These are phyloP conservation scores for Podilymbus podiceps DNA, from an alignment of 2,113 vertebrate genomes.

Conservation along the genomic window DNA sequence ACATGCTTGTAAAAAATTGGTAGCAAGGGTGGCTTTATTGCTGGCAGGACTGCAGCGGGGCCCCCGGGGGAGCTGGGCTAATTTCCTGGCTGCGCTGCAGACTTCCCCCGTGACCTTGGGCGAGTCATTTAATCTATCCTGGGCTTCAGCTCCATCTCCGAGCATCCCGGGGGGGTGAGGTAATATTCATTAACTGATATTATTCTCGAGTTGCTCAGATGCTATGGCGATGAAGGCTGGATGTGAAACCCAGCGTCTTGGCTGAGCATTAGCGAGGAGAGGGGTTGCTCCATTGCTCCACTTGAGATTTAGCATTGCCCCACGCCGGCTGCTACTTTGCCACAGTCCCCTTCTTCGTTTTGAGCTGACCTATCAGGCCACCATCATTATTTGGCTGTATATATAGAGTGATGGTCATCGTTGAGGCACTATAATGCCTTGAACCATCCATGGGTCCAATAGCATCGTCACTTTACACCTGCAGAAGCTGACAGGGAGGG, in stretches of 20 bases:
- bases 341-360: neutral
- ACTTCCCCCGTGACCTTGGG: conserved; percentile 61
- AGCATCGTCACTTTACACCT: neutral
- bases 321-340: neutral
- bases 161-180: conserved; percentile 37
- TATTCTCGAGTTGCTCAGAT: conserved; percentile 50
- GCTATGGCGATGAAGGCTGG: conserved; percentile 23
- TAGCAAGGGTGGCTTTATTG: conserved; percentile 53
- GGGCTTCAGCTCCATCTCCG: conserved; percentile 25
- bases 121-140: conserved; percentile 62
- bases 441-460: neutral
- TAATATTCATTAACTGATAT: conserved; percentile 63
- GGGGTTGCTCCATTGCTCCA: neutral
- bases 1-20: neutral
- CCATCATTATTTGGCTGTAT: fast-evolving
- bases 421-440: neutral
- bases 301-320: neutral
- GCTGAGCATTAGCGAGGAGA: neutral
- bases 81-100: conserved; percentile 44
- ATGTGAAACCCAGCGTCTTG: neutral
- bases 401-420: neutral
- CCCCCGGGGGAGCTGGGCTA: conserved; percentile 36
- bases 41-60: neutral
- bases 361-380: neutral
- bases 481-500: neutral